Base-by-base conservation (phyloP, 2,113 vertebrate species). In the Apaloderma vittatum region DNA sequence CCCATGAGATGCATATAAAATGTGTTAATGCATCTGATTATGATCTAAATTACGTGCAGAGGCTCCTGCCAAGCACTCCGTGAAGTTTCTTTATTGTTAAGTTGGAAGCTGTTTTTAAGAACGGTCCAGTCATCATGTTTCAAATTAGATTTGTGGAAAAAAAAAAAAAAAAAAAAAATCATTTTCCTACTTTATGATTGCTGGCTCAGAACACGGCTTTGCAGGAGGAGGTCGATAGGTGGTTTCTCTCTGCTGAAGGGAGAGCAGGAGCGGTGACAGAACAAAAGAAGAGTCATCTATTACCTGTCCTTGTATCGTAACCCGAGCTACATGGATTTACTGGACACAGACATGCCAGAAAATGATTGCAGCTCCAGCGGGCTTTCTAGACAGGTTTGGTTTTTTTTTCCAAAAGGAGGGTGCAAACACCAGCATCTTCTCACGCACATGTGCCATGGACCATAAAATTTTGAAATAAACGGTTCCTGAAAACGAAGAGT, bases 11-110 rank as follows among this genome's bases (percentile, higher is more conserved):
- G 93, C 90, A 96, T 93, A 93, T 63, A 90, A 95, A 96, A 95
- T 93, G 94, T 96, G 96, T 94, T 97, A 97, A 97, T 94, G 96
- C 96, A 96, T 90, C 90, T 94, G 96, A 97, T 94, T 95, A 97
- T 77, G 94, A 95, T 95, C 95, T 97, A 92, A 97, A 97, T 97
- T 91, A 97, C 71, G 86, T 88, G 84, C 76, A 59, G 92, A 84
- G 92, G 88, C 92, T 94, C 92, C 92, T 95, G 97, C 97, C 96
- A 96, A 97, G 90, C 82, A 32, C 96, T 93, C 93, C 7, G 72
- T 59, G 92, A 92, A 95, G 84, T 80, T 94, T 57, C 96, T 91
- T 90, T 95, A 93, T 90, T 86, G 92, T 88, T 43, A 61, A 93
- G 73, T 90, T 95, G 86, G 91, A 97, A 96, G 77, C 85, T 83